These are phyloP conservation scores for Mastomys natalensis DNA, from an alignment of 2,113 vertebrate genomes.

Conservation along the genomic window DNA sequence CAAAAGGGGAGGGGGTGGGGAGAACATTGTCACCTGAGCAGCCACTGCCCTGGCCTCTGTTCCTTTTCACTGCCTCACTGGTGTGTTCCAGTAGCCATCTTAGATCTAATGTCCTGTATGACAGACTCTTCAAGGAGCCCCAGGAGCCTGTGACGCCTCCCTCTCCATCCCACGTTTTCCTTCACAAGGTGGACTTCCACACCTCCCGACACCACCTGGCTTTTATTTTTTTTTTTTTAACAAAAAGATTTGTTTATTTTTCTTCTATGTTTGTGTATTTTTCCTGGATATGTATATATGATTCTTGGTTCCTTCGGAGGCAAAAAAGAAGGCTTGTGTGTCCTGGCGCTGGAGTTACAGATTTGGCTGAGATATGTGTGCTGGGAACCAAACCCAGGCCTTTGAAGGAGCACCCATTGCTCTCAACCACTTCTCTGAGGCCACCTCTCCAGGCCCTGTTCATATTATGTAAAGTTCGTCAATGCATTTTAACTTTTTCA, in stretches of 20 bases:
- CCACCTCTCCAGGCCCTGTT: not conserved
- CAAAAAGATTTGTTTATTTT: not conserved
- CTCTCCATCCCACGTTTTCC: too few species aligned
- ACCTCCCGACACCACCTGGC: not conserved
- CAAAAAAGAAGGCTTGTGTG: not conserved
- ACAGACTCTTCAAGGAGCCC: too few species aligned
- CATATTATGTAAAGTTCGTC: conserved; percentile 56
- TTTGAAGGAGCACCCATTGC: not conserved
- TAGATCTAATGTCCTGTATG: too few species aligned
- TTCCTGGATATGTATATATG: not conserved
- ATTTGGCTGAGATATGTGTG: not conserved
- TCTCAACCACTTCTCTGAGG: not conserved
- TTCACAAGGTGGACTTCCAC: too few species aligned
- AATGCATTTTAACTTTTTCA: conserved; percentile 66
- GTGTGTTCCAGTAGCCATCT: too few species aligned
- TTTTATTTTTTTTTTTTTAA: not conserved
- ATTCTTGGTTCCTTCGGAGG: not conserved
- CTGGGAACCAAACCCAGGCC: not conserved
- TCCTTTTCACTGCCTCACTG: too few species aligned
- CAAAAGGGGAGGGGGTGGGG: too few species aligned
- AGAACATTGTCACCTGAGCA: too few species aligned
- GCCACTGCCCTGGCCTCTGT: too few species aligned
- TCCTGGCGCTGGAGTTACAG: not conserved
- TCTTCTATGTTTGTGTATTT: not conserved
- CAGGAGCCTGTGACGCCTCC: too few species aligned